phyloP scores from a whole-genome alignment of 2,888 invertebrate genomes.

The Drosophila pseudotakahashii region DNA sequence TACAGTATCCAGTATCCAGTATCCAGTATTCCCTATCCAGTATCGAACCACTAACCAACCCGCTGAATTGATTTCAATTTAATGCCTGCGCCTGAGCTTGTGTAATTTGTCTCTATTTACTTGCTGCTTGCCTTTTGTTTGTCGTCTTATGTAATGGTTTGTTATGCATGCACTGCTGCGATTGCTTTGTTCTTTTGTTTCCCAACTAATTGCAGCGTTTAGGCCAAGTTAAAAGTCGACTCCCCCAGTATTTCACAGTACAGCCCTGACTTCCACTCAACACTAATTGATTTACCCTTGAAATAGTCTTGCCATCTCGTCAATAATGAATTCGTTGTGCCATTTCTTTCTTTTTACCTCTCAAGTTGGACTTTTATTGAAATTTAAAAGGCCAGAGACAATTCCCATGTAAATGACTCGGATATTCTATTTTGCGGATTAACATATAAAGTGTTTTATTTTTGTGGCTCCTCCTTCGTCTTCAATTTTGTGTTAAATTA shows the following conservation, averaged over 20 bases:
- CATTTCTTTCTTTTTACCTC: conserved; percentile 22
- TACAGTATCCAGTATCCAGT: conserved; percentile 7
- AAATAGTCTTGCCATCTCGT: conserved; percentile 25
- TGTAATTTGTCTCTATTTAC: conserved; percentile 44
- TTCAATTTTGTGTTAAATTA: conserved; percentile 35
- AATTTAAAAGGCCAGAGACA: conserved; percentile 29
- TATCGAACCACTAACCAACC: conserved; percentile 27
- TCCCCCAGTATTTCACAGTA: background rate
- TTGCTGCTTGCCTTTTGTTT: conserved; percentile 47
- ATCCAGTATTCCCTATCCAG: conserved; percentile 5
- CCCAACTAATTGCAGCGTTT: conserved; percentile 51
- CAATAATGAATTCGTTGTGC: conserved; percentile 19
- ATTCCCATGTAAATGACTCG: conserved; percentile 58
- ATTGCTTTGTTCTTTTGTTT: conserved; percentile 42
- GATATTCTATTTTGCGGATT: conserved; percentile 51
- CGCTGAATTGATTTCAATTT: conserved; percentile 67
- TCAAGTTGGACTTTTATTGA: conserved; percentile 28
- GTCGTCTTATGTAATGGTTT: conserved; percentile 53
- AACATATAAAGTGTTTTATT: conserved; percentile 68
- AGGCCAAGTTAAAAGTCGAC: conserved; percentile 33
- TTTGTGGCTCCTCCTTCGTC: conserved; percentile 9
- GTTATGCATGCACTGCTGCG: conserved; percentile 52
- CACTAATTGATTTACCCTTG: conserved; percentile 62
- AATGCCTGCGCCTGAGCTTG: conserved; percentile 30
- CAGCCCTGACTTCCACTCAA: conserved; percentile 20